Evolutionary conservation across 2,113 vertebrate species (phyloP), one percentile per base, ranked within the genome.

Genomic region (Tachuris rubrigastra): DNA sequence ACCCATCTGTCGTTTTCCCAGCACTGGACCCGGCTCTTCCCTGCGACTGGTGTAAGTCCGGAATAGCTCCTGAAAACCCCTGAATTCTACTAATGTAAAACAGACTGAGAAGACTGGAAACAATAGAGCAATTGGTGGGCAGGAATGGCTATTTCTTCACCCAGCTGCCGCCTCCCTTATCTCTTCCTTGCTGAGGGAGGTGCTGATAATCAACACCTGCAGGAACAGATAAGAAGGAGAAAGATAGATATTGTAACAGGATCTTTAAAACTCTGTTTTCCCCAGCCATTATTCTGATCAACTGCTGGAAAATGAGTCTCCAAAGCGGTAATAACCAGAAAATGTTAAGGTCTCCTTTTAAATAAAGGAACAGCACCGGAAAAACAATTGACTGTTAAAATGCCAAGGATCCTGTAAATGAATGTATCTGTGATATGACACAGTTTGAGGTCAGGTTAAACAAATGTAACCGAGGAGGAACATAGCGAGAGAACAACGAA

Each of bases 181-280:
- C 65, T 75, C 80, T 75, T 93, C 52, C 83, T 66, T 67, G 60
- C 39, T 75, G 73, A 84, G 87, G 58, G 39, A 93, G 91, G 55
- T 66, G 69, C 66, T 73, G 67, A 83, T 74, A 77, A 91, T 74
- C 90, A 71, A 76, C 75, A 88, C 77, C 85, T 93, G 79, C 87
- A 90, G 68, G 39, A 91, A 71, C 56, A 85, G 93, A 96, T 89
- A 97, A 88, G 90, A 86, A 77, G 39, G 27, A 10, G n/a, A 86
- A 59, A 83, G 72, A 55, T 4, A 76, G 74, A 67, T 74, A 73
- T 2, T 80, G 33, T 47, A 63, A 83, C 59, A 30, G 6, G 59
- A 69, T 90, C 85, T 68, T 78, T 80, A 83, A 44, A 85, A 69
- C 27, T 60, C 56, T 52, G 6, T 33, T 89, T 53, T 92, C 46